Evolutionary conservation across 2,888 invertebrate species (phyloP), one percentile per base, ranked within the genome.

Genomic region (Apotomis turbidana): DNA sequence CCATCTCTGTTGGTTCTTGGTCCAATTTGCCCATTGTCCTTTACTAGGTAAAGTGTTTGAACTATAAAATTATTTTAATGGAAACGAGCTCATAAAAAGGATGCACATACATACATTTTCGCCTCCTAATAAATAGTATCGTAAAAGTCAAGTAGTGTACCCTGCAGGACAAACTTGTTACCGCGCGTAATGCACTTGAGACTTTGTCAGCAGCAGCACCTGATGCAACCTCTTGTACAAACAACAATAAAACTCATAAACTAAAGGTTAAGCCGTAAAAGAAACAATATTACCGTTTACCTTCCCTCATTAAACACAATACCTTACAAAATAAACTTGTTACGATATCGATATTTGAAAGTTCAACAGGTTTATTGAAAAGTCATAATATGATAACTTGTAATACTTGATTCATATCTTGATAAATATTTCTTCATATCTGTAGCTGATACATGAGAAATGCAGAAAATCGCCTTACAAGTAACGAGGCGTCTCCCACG

Each of bases 371-470:
- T 57, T 68, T 68, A 71, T 67, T 36, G 61, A 44, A 54, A 12
- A 49, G 27, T 51, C 51, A 51, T 62, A 61, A 59, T 71, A 59
- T 54, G 58, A 54, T 12, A 58, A 38, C 55, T 67, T 57, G 49
- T 84, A 85, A 86, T 85, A 82, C 83, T 79, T 71, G 75, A 82
- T 80, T 79, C 78, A 80, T 84, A 83, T 83, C 82, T 84, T 84
- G 88, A 87, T 86, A 85, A 86, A 88, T 88, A 83, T 84, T 87
- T 55, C 64, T 87, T 87, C 83, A 85, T 85, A 86, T 85, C 82
- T 80, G 44, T 46, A 51, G 74, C 74, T 83, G 83, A 85, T 85
- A 84, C 85, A 88, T 81, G 78, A 83, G 84, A 85, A 86, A 85
- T 84, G 86, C 80, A 85, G 87, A 83, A 84, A 87, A 85, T 84